phyloP scores from a whole-genome alignment of 2,113 vertebrate species.

The Hyla sarda region DNA sequence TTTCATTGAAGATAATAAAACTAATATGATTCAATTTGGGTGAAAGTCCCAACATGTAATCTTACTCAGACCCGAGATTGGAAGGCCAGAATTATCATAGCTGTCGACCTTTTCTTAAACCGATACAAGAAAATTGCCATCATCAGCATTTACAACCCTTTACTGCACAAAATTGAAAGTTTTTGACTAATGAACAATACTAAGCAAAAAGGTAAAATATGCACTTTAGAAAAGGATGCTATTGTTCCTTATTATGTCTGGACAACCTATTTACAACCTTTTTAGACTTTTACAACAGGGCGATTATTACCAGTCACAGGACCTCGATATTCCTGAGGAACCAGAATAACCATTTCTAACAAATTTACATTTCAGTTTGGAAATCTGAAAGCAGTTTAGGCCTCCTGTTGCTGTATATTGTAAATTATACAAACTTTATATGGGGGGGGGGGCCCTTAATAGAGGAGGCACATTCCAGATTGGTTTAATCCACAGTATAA shows the following conservation, averaged over 20 bases:
- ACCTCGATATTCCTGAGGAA: slow-evolving; percentile 5
- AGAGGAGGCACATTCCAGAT: too few relatives aligned
- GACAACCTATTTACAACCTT: not conserved
- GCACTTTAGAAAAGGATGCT: not conserved
- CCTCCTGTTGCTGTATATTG: not conserved
- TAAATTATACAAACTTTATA: too few relatives aligned
- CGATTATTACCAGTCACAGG: not conserved
- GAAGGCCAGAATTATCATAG: not conserved
- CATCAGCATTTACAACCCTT: not conserved
- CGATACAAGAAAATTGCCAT: not conserved
- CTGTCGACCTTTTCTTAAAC: not conserved
- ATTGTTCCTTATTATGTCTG: not conserved
- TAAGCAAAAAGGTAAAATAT: not conserved
- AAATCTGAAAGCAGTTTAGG: not conserved
- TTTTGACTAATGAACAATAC: not conserved
- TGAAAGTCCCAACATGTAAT: not conserved
- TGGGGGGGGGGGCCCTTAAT: too few relatives aligned
- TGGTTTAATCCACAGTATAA: too few relatives aligned
- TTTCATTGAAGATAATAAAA: not conserved
- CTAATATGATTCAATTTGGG: not conserved
- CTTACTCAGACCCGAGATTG: not conserved
- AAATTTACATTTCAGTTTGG: not conserved
- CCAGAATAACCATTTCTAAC: slow-evolving; percentile 1
- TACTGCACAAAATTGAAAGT: not conserved
- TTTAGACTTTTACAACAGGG: slow-evolving; percentile 6